Conservation (phyloP, 2,797 vertebrate genomes). For the Pterois miles region DNA sequence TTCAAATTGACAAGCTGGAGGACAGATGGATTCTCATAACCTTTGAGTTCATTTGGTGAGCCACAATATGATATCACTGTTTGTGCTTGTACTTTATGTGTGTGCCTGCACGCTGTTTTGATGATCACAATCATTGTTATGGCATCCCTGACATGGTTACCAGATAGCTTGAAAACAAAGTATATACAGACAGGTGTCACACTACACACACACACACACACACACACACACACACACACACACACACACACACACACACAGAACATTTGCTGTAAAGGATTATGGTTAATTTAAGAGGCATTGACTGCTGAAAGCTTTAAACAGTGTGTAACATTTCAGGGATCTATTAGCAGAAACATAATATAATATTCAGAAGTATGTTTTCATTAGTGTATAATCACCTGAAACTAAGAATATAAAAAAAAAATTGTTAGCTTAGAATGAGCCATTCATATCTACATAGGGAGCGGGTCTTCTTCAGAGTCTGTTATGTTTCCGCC, state of each 20-base stretch:
- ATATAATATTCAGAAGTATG: too few relatives aligned
- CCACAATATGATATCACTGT: constrained; percentile 45
- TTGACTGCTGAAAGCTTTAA: constrained; percentile 6
- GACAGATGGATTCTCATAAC: constrained; percentile 34
- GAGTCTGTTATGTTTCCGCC: too few relatives aligned
- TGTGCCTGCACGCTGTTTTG: constrained; percentile 30
- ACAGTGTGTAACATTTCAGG: too few relatives aligned
- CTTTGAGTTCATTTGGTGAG: constrained; percentile 26
- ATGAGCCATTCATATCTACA: too few relatives aligned
- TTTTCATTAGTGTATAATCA: too few relatives aligned
- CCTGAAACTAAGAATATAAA: too few relatives aligned
- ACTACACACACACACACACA: neutral
- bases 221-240: constrained; percentile 1
- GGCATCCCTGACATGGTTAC: constrained; percentile 61
- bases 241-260: neutral
- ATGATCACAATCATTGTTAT: constrained; percentile 65
- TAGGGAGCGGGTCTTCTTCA: too few relatives aligned
- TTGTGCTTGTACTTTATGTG: constrained; percentile 19
- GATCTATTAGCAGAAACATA: too few relatives aligned
- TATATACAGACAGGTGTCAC: constrained; percentile 30
- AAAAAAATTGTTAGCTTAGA: too few relatives aligned
- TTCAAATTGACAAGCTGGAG: constrained; percentile 38
- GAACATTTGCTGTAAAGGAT: constrained; percentile 10
- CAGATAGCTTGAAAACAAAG: constrained; percentile 58
- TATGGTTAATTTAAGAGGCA: constrained; percentile 1